A percentile compares a stretch with the other conserved stretches of the same genome.
phyloP scores from a whole-genome alignment of 1,140 invertebrate species.

The Meteorus sp. region DNA sequence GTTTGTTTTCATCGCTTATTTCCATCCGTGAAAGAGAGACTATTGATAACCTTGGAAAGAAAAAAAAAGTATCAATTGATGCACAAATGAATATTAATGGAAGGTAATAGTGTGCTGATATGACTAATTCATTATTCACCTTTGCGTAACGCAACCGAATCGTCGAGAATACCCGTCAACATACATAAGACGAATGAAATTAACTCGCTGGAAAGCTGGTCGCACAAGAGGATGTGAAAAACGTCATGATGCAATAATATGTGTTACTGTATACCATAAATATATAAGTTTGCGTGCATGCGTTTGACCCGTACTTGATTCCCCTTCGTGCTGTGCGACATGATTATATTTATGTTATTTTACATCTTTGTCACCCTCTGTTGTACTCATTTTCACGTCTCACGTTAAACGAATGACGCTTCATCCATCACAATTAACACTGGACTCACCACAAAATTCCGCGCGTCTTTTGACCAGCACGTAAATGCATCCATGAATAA shows the following conservation, averaged over 20 bases:
- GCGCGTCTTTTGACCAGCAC: neutral
- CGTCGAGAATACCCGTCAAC: neutral
- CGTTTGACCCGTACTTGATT: neutral
- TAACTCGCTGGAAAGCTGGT: neutral
- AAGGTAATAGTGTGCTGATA: too few relatives aligned
- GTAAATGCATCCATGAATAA: slow-evolving; percentile 32
- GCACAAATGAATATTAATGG: too few relatives aligned
- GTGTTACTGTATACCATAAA: too few relatives aligned
- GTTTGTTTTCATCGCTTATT: too few relatives aligned
- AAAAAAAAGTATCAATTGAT: too few relatives aligned
- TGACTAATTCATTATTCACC: too few relatives aligned
- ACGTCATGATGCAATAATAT: neutral
- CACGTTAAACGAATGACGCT: neutral
- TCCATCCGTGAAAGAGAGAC: too few relatives aligned
- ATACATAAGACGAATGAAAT: neutral
- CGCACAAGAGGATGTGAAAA: neutral
- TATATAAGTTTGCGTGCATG: too few relatives aligned
- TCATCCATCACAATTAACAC: neutral
- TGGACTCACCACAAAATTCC: neutral
- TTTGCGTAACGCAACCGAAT: too few relatives aligned
- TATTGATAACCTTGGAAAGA: too few relatives aligned
- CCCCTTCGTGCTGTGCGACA: neutral
- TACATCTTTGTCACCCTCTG: slow-evolving; percentile 1
- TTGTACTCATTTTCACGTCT: neutral
- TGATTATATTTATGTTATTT: too few relatives aligned